A percentile compares a stretch with the other conserved stretches of the same genome.
These are phyloP conservation scores for Machaerirhynchus nigripectus DNA, from an alignment of 2,113 vertebrate species.

Conservation along the genomic window DNA sequence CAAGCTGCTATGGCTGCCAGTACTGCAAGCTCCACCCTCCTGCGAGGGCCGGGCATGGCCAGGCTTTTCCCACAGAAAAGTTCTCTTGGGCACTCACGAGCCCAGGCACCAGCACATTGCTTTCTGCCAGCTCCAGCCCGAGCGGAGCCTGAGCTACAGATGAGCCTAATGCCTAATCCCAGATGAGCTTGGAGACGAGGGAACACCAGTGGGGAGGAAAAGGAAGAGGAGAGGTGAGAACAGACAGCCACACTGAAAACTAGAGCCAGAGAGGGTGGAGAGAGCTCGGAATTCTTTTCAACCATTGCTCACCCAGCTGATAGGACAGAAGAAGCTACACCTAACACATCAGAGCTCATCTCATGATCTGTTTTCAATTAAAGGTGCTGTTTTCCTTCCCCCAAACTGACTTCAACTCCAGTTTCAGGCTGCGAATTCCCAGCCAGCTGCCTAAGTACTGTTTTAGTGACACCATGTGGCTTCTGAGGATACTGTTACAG, in stretches of 20 bases:
- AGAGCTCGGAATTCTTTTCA: background rate
- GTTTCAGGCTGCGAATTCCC: background rate
- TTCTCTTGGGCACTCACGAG: background rate
- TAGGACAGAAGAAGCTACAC: background rate
- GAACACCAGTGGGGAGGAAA: background rate
- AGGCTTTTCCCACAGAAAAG: background rate
- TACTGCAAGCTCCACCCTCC: background rate
- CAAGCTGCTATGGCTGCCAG: background rate
- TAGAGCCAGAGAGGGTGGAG: background rate
- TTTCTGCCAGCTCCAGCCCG: background rate
- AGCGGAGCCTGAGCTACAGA: background rate
- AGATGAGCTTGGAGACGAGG: background rate
- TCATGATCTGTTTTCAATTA: background rate
- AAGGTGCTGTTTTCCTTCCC: background rate
- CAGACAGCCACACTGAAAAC: fast-evolving
- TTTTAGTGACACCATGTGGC: constrained; percentile 60
- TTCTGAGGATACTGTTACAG: background rate
- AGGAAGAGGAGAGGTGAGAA: background rate
- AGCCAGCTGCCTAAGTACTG: background rate
- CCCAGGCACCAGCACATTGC: background rate
- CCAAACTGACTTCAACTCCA: background rate
- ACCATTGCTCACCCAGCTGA: background rate
- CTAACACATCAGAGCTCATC: background rate
- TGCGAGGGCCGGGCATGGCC: fast-evolving
- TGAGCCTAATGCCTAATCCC: background rate